phyloP scores from a whole-genome alignment of 2,888 invertebrate species.

The Elgonia sp. region DNA sequence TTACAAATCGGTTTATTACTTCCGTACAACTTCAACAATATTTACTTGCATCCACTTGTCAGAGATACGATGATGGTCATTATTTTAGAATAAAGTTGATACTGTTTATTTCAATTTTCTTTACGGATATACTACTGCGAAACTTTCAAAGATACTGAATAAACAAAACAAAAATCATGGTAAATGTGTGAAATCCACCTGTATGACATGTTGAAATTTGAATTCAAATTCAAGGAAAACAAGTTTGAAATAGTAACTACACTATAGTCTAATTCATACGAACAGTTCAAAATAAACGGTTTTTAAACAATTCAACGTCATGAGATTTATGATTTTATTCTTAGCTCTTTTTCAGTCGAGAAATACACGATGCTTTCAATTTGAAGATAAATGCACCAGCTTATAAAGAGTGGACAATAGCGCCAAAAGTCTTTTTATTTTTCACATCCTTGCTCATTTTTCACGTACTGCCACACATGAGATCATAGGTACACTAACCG shows the following conservation, averaged over 20 bases:
- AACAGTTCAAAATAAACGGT: slow-evolving; percentile 23
- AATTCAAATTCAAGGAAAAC: too few relatives aligned
- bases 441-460: slow-evolving; percentile 68
- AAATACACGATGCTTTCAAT: slow-evolving; percentile 72
- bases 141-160: too few relatives aligned
- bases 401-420: slow-evolving; percentile 72
- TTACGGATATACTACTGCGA: too few relatives aligned
- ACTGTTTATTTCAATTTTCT: too few relatives aligned
- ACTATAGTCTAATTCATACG: slow-evolving; percentile 7
- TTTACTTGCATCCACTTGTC: too few relatives aligned
- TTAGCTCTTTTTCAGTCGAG: slow-evolving; percentile 27
- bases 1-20: neutral
- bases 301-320: slow-evolving; percentile 46
- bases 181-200: too few relatives aligned
- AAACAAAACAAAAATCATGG: too few relatives aligned
- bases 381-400: slow-evolving; percentile 67
- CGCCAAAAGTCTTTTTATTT: slow-evolving; percentile 62
- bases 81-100: too few relatives aligned
- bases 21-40: neutral
- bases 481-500: slow-evolving; percentile 53
- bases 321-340: slow-evolving; percentile 59
- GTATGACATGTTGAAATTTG: too few relatives aligned
- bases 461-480: slow-evolving; percentile 65
- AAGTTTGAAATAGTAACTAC: too few relatives aligned
- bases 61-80: too few relatives aligned